These are phyloP conservation scores for Sinocyclocheilus grahami DNA, from an alignment of 2,113 vertebrate species.

Conservation along the genomic window DNA sequence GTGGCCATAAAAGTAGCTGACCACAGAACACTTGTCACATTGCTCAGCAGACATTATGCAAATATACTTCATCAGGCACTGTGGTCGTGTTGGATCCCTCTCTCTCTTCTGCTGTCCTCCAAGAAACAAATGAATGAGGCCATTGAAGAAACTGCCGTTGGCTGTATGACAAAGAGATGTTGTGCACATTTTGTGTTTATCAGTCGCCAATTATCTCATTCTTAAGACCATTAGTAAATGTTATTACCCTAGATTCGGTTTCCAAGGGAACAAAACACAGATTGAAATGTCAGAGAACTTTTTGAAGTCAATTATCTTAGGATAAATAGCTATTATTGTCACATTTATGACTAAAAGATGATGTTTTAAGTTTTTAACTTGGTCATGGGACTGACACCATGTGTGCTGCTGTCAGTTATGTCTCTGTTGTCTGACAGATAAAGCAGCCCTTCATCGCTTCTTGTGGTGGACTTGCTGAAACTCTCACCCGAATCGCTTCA, in stretches of 20 bases:
- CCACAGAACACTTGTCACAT: slow-evolving; percentile 60
- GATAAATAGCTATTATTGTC: slow-evolving; percentile 33
- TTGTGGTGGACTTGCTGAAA: neutral
- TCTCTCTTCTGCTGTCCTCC: slow-evolving; percentile 40
- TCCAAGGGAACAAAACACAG: slow-evolving; percentile 57
- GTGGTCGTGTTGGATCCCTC: slow-evolving; percentile 43
- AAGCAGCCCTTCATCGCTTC: slow-evolving; percentile 15
- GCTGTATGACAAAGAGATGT: slow-evolving; percentile 54
- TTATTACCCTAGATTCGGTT: slow-evolving; percentile 59
- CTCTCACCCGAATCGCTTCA: neutral
- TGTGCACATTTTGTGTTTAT: slow-evolving; percentile 52
- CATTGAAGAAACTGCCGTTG: slow-evolving; percentile 58
- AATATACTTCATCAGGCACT: slow-evolving; percentile 64
- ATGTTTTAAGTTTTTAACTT: neutral
- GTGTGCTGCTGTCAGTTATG: slow-evolving; percentile 44
- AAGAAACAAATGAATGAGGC: slow-evolving; percentile 50
- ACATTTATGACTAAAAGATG: slow-evolving; percentile 29
- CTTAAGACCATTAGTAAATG: slow-evolving; percentile 36
- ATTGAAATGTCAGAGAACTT: slow-evolving; percentile 48
- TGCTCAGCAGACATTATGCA: slow-evolving; percentile 65
- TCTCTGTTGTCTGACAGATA: slow-evolving; percentile 22
- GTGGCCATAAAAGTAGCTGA: slow-evolving; percentile 53
- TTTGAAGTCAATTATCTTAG: slow-evolving; percentile 36
- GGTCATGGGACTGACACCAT: slow-evolving; percentile 9
- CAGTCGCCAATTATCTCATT: slow-evolving; percentile 58